Evolutionary conservation across 2,797 vertebrate species (phyloP).

Genomic region (Linurgus olivaceus): DNA sequence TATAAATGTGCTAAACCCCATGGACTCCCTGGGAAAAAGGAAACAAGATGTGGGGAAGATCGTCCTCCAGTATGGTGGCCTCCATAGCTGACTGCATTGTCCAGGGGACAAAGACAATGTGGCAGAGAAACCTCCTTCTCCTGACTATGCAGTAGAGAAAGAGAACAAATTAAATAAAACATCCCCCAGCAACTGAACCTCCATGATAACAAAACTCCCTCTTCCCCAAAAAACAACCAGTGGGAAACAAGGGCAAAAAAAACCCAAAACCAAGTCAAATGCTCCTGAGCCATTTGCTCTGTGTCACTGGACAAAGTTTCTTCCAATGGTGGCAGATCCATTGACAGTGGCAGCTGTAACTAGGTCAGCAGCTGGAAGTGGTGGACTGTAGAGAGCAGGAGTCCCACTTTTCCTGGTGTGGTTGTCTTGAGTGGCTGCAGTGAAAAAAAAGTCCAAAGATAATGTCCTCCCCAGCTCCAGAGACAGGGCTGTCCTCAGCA

Average conservation of each 20-base stretch:
- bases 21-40: neutral
- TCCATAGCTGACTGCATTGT: neutral
- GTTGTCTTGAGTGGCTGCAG: neutral
- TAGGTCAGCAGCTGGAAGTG: neutral
- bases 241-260: neutral
- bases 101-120: neutral
- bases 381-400: no score
- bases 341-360: no score
- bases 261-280: neutral
- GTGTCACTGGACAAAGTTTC: no score
- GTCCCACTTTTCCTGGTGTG: rapidly evolving
- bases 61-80: neutral
- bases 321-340: neutral
- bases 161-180: neutral
- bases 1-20: neutral
- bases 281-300: neutral
- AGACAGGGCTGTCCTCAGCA: neutral
- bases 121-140: neutral
- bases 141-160: neutral
- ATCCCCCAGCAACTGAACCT: neutral
- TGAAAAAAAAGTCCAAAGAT: neutral
- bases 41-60: neutral
- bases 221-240: neutral
- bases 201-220: neutral
- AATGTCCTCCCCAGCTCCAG: no score